Base-by-base conservation (phyloP, 1,140 invertebrate species). In the Drosophila persimilis region DNA sequence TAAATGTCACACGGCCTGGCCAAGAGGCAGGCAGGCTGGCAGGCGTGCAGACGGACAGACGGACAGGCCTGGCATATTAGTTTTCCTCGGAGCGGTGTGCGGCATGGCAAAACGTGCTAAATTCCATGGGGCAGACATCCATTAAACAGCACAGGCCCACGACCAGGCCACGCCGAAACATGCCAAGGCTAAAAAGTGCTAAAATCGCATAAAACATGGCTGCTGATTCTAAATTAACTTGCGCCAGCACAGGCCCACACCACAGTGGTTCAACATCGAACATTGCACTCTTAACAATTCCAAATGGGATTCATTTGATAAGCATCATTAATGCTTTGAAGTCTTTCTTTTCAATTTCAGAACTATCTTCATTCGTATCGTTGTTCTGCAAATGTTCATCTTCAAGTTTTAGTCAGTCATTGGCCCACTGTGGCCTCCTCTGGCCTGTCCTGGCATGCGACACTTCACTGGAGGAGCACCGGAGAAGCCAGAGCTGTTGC, bases 191-290 rank as follows among this genome's bases (percentile, higher is more conserved):
- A 64, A 71, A 65, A 71, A 78, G 81, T 89, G 84, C 83, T 86
- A 83, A 88, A 83, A 88, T 86, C 83, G 72, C 83, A 86, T 86
- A 86, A 86, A 86, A 74, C 81, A 76, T 78, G 70, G 24, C 24
- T 26, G 24, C 24, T 26, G 24, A 26, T 26, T 26, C 24, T 26
- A 26, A 26, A 26, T 26, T 26, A 26, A 26, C 24, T 26, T 26
- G 24, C 24, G 4, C 0, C 24, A 26, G 24, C 24, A 26, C 24
- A 26, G 24, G 3, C 24, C 24, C 20, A 20, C 20, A 20, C 24
- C 24, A 26, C 24, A 26, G 24, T 26, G 24, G 24, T 20, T 20
- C 20, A 1, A 20, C 20, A 20, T 20, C 20, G 17, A 17, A 17
- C 17, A 17, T 17, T 17, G 17, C 17, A 17, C 17, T 17, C 17